Evolutionary conservation across 2,888 invertebrate genomes (phyloP).

Genomic region (Drosophila multiciliata): DNA sequence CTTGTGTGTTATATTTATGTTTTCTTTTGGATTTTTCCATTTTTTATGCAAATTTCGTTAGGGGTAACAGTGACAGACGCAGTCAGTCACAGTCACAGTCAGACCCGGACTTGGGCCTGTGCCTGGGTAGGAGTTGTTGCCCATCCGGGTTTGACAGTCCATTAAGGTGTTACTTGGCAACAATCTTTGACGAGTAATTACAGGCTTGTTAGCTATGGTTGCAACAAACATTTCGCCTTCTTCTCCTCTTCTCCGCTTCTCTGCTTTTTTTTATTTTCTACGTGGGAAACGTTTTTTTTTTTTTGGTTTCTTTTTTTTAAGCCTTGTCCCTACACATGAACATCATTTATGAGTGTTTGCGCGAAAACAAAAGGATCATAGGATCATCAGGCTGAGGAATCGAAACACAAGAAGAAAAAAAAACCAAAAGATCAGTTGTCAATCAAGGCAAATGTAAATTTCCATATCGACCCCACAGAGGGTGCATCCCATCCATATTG

Average conservation of each 20-base stretch:
- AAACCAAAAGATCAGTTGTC: slow-evolving; percentile 71
- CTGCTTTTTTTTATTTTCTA: slow-evolving; percentile 22
- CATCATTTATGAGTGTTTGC: slow-evolving; percentile 73
- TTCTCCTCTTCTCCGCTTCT: slow-evolving; percentile 8
- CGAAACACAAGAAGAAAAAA: neutral
- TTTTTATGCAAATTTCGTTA: slow-evolving; percentile 69
- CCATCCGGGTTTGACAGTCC: slow-evolving; percentile 43
- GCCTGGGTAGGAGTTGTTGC: slow-evolving; percentile 6
- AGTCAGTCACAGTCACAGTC: slow-evolving; percentile 19
- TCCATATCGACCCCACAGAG: slow-evolving; percentile 58
- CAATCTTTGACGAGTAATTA: slow-evolving; percentile 80
- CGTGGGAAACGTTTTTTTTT: slow-evolving; percentile 68
- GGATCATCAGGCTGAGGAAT: slow-evolving; percentile 13
- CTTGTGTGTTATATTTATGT: slow-evolving; percentile 16
- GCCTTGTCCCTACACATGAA: slow-evolving; percentile 35
- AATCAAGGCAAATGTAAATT: slow-evolving; percentile 61
- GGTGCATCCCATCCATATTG: slow-evolving; percentile 36
- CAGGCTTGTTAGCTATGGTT: slow-evolving; percentile 82
- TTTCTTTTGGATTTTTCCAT: slow-evolving; percentile 29
- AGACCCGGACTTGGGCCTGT: neutral
- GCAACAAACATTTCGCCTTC: slow-evolving; percentile 60
- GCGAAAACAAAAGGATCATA: slow-evolving; percentile 63
- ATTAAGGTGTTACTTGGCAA: slow-evolving; percentile 75
- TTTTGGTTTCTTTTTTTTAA: slow-evolving; percentile 8
- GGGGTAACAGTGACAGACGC: slow-evolving; percentile 47